phyloP scores from a whole-genome alignment of 2,113 vertebrate genomes.

The Elachura formosa region DNA sequence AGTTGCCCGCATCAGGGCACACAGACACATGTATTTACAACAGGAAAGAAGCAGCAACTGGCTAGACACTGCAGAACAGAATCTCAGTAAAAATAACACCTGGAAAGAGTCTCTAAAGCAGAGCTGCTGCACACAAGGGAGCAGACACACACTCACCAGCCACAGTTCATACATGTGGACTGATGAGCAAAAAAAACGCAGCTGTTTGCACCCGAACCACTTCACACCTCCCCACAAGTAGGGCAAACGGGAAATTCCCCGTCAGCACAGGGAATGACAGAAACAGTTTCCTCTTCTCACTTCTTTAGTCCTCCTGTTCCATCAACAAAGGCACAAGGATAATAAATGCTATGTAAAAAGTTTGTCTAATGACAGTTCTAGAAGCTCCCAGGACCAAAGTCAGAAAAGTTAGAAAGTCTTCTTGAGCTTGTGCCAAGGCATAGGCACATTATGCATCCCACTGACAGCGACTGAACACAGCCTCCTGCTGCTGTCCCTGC shows the following conservation, averaged over 20 bases:
- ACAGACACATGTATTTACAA: neutral
- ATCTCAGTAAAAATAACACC: neutral
- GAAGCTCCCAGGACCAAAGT: neutral
- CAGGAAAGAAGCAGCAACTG: neutral
- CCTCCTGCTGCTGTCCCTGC: neutral
- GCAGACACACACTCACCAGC: fast-evolving
- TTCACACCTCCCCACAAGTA: neutral
- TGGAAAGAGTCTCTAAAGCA: neutral
- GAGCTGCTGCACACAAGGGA: neutral
- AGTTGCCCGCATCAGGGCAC: neutral
- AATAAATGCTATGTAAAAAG: neutral
- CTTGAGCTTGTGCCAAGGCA: neutral
- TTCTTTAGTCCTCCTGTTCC: neutral
- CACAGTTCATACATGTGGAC: neutral
- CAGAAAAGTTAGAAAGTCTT: neutral
- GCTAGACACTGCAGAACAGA: neutral
- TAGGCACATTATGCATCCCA: neutral
- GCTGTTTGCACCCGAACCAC: neutral
- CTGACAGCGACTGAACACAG: neutral
- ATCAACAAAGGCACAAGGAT: neutral
- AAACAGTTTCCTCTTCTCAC: neutral
- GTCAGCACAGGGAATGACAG: neutral
- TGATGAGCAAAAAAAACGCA: neutral
- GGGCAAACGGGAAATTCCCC: too few relatives aligned
- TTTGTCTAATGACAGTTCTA: neutral